phyloP scores from a whole-genome alignment of 2,888 invertebrate species.

The Stenotaenia linearis region DNA sequence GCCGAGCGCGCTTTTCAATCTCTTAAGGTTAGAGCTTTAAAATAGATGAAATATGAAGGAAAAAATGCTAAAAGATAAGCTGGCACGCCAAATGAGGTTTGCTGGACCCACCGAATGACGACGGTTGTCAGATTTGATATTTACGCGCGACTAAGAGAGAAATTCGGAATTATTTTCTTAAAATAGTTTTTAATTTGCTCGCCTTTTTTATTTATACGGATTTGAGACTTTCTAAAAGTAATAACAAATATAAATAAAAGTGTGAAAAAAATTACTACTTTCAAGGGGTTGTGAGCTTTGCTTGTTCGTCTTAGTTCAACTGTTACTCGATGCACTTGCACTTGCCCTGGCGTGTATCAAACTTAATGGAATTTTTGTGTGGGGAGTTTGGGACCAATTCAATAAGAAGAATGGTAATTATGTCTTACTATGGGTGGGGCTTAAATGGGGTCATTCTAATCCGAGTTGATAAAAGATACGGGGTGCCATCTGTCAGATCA shows the following conservation, averaged over 20 bases:
- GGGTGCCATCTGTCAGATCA: background rate
- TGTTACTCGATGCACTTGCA: background rate
- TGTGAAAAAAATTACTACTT: too few relatives aligned
- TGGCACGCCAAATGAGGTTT: background rate
- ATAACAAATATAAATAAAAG: too few relatives aligned
- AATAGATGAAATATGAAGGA: background rate
- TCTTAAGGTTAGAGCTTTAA: background rate
- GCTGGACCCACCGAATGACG: background rate
- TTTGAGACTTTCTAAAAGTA: too few relatives aligned
- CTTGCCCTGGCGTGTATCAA: background rate
- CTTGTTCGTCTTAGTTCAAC: background rate
- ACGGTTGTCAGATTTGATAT: background rate
- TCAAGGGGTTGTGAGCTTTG: too few relatives aligned
- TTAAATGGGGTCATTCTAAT: background rate
- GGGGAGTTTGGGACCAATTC: background rate
- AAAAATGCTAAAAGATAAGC: background rate
- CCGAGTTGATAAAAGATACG: background rate
- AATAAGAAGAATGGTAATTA: background rate
- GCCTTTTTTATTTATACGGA: too few relatives aligned
- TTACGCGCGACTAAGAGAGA: background rate
- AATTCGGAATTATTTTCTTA: background rate
- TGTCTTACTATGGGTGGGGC: background rate
- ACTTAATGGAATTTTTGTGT: background rate
- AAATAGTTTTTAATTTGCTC: background rate
- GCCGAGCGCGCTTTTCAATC: too few relatives aligned